A percentile compares a stretch with the other conserved stretches of the same genome.
These are phyloP conservation scores for Papilio helenus DNA, from an alignment of 1,140 invertebrate genomes.

Conservation along the genomic window DNA sequence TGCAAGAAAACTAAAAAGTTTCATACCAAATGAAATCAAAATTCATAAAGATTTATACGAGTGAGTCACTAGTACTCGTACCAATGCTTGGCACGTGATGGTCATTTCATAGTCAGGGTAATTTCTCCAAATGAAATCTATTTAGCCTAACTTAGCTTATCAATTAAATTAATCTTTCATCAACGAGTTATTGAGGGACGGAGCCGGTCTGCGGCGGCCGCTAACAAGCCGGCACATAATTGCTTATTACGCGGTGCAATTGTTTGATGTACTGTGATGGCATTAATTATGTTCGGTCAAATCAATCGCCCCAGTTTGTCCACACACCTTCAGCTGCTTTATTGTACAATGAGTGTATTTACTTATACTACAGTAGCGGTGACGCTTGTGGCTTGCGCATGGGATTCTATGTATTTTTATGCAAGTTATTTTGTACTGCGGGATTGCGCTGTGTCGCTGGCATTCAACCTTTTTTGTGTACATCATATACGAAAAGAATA, in stretches of 20 bases:
- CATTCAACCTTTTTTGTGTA: background rate
- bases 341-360: background rate
- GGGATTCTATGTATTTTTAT: background rate
- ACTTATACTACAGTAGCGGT: background rate
- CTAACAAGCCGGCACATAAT: background rate
- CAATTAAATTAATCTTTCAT: background rate
- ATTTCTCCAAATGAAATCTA: background rate
- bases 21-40: background rate
- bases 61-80: background rate
- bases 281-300: background rate
- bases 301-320: background rate
- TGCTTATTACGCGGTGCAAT: constrained; percentile 5
- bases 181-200: background rate
- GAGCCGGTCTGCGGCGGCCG: background rate
- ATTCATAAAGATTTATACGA: background rate
- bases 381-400: background rate
- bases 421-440: background rate
- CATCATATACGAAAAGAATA: background rate
- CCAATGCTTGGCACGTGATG: background rate
- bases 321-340: background rate
- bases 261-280: background rate
- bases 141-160: background rate
- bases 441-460: background rate
- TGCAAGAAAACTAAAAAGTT: background rate
- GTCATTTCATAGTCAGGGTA: background rate